Base-by-base conservation (phyloP, 2,797 vertebrate genomes). In the Brotogeris chrysoptera region DNA sequence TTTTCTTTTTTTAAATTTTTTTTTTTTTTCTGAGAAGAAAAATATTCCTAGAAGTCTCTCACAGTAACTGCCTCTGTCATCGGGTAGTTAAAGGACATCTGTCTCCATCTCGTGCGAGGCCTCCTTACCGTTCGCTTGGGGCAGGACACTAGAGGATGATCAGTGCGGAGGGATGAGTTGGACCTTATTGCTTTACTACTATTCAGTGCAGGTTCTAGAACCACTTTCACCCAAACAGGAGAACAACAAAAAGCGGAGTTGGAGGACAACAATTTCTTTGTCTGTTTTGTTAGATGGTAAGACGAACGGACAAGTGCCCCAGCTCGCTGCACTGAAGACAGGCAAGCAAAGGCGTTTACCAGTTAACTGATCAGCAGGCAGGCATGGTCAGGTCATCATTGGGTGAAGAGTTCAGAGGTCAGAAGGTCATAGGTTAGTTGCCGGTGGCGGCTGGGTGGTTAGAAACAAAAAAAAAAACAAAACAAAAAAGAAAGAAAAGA, bases 371-470 rank as follows among this genome's bases (percentile, higher is more conserved):
- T 99, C 99, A 99, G 99, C 98, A 98, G 99, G 99, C 98, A 99
- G 99, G 99, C 99, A 99, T 99, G 99, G 99, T 99, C 98, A 99
- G 99, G 99, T 99, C 99, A 99, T 99, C 99, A 99, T 99, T 99
- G 99, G 99, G 99, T 99, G 99, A 99, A 99, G 99, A 99, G 99
- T 99, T 99, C 99, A 99, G 99, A 99, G 99, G 99, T 99, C 99
- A 99, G 99, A 99, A 99, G 99, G 99, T 99, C 99, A 99, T 99
- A 99, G 99, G 99, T 99, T 99, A 99, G 99, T 99, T 99, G 99
- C 99, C 99, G 99, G 99, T 99, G 99, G 99, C 99, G 99, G 99
- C 99, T 99, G 99, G 99, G 99, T 99, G 99, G 99, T 99, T 99
- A 99, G 98, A 98, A 99, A 99, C 98, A 99, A 99, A 98, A 98